A percentile compares a stretch with the other conserved stretches of the same genome.
Conservation (phyloP, 92 coral and sea anemone species). For the Desmophyllum pertusum region DNA sequence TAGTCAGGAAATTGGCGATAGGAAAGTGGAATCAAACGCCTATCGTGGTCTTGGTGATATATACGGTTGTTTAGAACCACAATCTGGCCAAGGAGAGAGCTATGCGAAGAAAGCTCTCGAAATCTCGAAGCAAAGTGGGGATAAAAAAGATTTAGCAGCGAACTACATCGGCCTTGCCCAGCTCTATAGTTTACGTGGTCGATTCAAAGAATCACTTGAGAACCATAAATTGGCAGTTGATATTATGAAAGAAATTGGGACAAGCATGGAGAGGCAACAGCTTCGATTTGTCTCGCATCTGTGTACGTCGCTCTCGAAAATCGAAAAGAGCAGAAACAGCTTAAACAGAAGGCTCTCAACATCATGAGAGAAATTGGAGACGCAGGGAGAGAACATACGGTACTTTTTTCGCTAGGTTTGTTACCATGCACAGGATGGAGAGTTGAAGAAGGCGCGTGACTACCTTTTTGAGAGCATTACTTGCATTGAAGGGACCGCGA, state of each 20-base stretch:
- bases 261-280: neutral
- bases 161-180: neutral
- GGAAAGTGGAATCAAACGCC: neutral
- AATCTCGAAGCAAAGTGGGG: neutral
- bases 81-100: neutral
- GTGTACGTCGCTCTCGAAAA: neutral
- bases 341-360: neutral
- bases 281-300: neutral
- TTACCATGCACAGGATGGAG: neutral
- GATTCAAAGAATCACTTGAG: neutral
- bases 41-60: neutral
- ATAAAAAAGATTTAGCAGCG: neutral
- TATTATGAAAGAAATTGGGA: neutral
- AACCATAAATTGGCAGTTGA: neutral
- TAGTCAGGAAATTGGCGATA: neutral
- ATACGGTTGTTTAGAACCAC: neutral
- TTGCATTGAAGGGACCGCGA: neutral
- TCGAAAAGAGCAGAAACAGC: neutral
- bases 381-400: neutral
- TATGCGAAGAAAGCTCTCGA: neutral
- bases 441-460: neutral
- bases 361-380: neutral
- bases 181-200: neutral
- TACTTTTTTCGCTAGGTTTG: neutral
- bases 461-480: conserved; percentile 3